These are phyloP conservation scores for Tetragnatha versicolor DNA, from an alignment of 1,140 invertebrate genomes.

Conservation along the genomic window DNA sequence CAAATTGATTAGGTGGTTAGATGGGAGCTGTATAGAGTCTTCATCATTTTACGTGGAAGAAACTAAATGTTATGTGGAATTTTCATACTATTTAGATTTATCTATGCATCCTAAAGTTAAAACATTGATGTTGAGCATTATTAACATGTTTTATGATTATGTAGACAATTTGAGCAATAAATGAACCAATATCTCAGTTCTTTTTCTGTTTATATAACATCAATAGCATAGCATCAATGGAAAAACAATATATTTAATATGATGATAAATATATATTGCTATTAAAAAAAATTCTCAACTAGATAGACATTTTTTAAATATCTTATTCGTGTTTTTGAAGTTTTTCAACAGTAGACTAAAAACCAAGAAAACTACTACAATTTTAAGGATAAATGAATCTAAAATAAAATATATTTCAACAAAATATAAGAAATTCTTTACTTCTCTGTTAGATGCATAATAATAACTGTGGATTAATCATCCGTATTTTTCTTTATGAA, in stretches of 20 bases:
- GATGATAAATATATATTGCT: not conserved
- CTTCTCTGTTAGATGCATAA: too few relatives aligned
- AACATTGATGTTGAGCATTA: not conserved
- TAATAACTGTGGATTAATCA: too few relatives aligned
- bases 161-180: slow-evolving; percentile 7
- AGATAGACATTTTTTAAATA: too few relatives aligned
- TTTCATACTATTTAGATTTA: slow-evolving; percentile 26
- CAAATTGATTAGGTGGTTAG: slow-evolving; percentile 25
- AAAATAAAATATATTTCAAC: too few relatives aligned
- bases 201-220: not conserved
- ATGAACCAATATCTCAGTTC: not conserved
- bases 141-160: slow-evolving; percentile 11
- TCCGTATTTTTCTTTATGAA: too few relatives aligned
- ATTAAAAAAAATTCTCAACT: not conserved
- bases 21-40: slow-evolving; percentile 25
- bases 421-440: too few relatives aligned
- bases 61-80: slow-evolving; percentile 9
- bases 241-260: not conserved
- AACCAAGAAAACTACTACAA: too few relatives aligned
- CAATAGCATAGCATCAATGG: too few relatives aligned
- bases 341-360: too few relatives aligned
- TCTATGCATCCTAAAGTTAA: slow-evolving; percentile 29
- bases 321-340: too few relatives aligned
- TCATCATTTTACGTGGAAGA: slow-evolving; percentile 1
- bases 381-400: too few relatives aligned